Percentiles rank a stretch among this genome's conserved stretches.
phyloP scores from a whole-genome alignment of 2,797 vertebrate species.

The Cyclura pinguis region DNA sequence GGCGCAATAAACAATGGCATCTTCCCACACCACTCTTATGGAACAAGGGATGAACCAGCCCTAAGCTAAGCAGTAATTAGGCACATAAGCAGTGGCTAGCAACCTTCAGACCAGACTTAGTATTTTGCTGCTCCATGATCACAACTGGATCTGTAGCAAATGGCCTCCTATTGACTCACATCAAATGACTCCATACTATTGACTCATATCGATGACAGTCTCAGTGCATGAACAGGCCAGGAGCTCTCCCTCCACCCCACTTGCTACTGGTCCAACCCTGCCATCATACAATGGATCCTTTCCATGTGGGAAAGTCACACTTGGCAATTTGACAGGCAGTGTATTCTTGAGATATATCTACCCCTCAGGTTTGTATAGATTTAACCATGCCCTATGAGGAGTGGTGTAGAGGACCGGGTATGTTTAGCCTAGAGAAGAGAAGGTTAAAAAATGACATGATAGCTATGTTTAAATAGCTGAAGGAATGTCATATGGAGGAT shows the following conservation, averaged over 20 bases:
- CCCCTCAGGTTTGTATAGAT: background rate
- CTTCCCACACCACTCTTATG: background rate
- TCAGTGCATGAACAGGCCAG: background rate
- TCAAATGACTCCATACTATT: too few species aligned
- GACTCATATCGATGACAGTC: background rate
- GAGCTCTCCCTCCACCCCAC: background rate
- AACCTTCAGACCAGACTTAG: background rate
- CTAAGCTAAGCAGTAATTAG: background rate
- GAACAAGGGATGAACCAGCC: background rate
- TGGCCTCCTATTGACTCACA: too few species aligned
- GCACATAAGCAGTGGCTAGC: background rate
- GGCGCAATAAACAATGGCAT: slow-evolving; percentile 20
- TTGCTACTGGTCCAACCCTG: background rate
- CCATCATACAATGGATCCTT: background rate
- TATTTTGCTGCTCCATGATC: background rate
- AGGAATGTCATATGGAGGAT: too few species aligned
- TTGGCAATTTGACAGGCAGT: background rate
- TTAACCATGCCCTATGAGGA: background rate
- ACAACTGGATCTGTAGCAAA: background rate
- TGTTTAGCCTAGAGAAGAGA: too few species aligned
- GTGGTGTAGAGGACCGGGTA: too few species aligned
- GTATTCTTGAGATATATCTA: background rate
- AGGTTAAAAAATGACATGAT: too few species aligned
- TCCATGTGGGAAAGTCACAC: background rate
- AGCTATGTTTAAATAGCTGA: too few species aligned